Percentiles rank a stretch among this genome's conserved stretches.
These are phyloP conservation scores for Myopa testacea DNA, from an alignment of 2,888 invertebrate genomes.

Conservation along the genomic window DNA sequence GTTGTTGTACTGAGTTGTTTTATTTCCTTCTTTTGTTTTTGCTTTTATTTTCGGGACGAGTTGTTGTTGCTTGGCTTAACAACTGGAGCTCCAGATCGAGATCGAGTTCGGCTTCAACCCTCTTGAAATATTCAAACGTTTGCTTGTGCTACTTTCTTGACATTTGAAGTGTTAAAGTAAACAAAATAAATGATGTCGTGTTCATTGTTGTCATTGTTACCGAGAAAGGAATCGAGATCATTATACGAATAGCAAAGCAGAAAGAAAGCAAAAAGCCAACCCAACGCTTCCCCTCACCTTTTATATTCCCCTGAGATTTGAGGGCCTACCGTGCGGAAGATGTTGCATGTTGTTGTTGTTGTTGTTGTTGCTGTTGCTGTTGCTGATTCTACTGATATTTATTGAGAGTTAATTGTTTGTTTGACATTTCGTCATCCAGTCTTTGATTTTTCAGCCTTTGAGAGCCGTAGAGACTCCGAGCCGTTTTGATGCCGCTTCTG, in stretches of 20 bases:
- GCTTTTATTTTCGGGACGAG: neutral
- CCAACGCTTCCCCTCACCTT: neutral
- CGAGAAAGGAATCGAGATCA: slow-evolving; percentile 10
- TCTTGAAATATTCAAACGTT: neutral
- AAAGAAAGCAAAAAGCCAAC: neutral
- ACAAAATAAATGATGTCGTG: slow-evolving; percentile 31
- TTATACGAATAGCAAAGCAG: neutral
- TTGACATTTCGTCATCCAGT: slow-evolving; percentile 30
- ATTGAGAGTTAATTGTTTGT: slow-evolving; percentile 37
- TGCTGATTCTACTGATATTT: neutral
- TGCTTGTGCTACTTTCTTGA: slow-evolving; percentile 8
- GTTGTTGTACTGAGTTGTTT: neutral
- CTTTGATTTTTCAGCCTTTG: neutral
- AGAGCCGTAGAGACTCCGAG: neutral
- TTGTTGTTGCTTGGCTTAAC: neutral
- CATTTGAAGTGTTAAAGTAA: slow-evolving; percentile 36
- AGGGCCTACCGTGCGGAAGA: no score
- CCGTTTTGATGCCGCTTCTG: no score
- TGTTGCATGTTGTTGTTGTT: neutral
- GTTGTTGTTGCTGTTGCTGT: neutral
- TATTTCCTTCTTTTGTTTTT: neutral
- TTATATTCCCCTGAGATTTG: neutral
- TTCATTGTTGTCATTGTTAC: neutral
- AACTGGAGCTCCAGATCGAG: neutral
- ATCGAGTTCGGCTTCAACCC: neutral